Conservation (phyloP, 2,888 invertebrate genomes). For the Ctena decussata region DNA sequence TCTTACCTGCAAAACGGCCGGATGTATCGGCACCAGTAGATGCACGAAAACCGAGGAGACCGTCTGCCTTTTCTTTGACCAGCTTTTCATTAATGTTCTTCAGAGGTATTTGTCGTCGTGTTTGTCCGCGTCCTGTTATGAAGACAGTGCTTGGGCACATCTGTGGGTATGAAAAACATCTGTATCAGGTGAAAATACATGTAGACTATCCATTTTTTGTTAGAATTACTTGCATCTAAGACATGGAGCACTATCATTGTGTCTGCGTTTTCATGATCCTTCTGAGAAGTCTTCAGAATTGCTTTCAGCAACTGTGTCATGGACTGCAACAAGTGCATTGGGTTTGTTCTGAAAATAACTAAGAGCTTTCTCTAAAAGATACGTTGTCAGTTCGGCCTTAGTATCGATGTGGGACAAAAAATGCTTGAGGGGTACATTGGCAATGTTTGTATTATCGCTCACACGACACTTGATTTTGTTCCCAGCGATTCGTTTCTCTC, state of each 20-base stretch:
- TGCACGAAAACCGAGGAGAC: background rate
- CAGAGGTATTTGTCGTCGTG: background rate
- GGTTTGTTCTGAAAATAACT: background rate
- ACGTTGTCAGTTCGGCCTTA: background rate
- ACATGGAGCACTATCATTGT: background rate
- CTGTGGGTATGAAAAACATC: background rate
- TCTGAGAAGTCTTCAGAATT: background rate
- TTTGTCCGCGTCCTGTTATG: background rate
- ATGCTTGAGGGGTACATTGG: background rate
- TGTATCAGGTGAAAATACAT: background rate
- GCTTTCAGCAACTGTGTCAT: background rate
- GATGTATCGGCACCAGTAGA: conserved; percentile 2
- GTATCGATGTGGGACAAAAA: conserved; percentile 5
- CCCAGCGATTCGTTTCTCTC: conserved; percentile 1
- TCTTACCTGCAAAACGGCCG: background rate
- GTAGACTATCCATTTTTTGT: background rate
- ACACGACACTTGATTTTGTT: background rate
- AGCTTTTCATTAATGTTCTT: background rate
- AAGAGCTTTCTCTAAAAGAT: background rate
- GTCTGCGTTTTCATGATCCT: background rate
- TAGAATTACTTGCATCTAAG: background rate
- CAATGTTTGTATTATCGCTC: background rate
- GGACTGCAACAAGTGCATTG: background rate
- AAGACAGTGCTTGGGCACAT: background rate
- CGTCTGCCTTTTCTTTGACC: background rate